A percentile compares a stretch with the other conserved stretches of the same genome.
Evolutionary conservation across 2,113 vertebrate genomes (phyloP).

Genomic region (Hyla sarda): DNA sequence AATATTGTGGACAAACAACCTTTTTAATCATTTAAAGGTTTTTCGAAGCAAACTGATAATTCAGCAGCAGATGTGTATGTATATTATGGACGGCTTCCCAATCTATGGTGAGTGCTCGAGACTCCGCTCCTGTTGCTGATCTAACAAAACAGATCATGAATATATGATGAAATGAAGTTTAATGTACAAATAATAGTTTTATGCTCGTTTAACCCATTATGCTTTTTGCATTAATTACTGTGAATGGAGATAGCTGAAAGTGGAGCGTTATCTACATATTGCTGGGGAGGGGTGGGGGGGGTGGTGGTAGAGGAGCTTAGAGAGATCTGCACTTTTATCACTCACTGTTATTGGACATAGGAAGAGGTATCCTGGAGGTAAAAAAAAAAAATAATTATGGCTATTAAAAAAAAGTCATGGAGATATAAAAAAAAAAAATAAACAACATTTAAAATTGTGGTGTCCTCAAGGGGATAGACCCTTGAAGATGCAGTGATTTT

Average conservation of each 20-base stretch:
- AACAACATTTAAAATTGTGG: no score
- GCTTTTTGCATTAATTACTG: slow-evolving; percentile 23
- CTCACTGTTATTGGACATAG: no score
- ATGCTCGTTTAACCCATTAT: slow-evolving; percentile 49
- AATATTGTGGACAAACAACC: slow-evolving; percentile 62
- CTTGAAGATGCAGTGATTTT: no score
- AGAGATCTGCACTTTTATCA: no score
- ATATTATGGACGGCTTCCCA: slow-evolving; percentile 53
- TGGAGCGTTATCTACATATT: neutral
- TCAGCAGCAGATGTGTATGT: slow-evolving; percentile 60
- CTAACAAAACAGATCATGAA: slow-evolving; percentile 56
- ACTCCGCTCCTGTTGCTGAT: slow-evolving; percentile 42
- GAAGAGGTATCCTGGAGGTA: no score
- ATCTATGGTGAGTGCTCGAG: slow-evolving; percentile 38
- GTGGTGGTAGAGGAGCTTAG: no score
- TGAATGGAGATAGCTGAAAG: neutral
- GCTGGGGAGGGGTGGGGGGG: neutral
- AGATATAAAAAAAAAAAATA: no score
- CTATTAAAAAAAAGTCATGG: no score
- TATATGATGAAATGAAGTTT: slow-evolving; percentile 51
- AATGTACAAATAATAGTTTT: slow-evolving; percentile 59
- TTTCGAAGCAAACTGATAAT: slow-evolving; percentile 60
- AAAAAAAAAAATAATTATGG: no score
- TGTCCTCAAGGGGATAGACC: no score
- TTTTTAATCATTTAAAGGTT: slow-evolving; percentile 61